Evolutionary conservation across 2,888 invertebrate species (phyloP), one percentile per base, ranked within the genome.

Genomic region (Standfussiana lucernea): DNA sequence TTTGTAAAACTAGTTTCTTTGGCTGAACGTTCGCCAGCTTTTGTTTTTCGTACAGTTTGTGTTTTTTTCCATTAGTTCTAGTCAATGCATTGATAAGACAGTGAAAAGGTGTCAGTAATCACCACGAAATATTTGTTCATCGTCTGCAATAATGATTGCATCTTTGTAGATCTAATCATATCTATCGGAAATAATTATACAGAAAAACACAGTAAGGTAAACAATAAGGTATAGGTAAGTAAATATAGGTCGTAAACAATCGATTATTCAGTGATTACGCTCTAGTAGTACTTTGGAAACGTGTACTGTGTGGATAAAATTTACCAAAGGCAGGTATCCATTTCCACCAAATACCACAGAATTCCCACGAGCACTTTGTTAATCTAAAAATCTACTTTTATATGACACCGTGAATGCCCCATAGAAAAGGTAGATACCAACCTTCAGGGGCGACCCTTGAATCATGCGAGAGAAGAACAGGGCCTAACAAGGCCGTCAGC

Each of bases 401-500:
- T 79, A 74, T 71, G 11, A 42, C 28, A 75, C 50, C 56, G 56
- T 68, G 69, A 81, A 75, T 86, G 72, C 72, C 24, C 45, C 61
- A 62, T 71, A 78, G 47, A 72, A 75, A 72, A 78, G 77, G 82
- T 91, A 78, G 77, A 82, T 91, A 96, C 96, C 35, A 71, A 80
- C 80, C 96, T 93, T 94, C 93, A 78, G 96, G 96, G 76, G 93
- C 91, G 66, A 96, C 93, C 89, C 92, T 93, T 56, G 95, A 93
- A 84, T 96, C 94, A 70, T 93, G 91, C 28, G 95, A 93, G 56
- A 96, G 93, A 47, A 96, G 91, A 77, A 95, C 81, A n/a, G 96
- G 96, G 21, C 96, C 96, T 79, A 96, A 88, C n/a, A 90, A 80
- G 3, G 95, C 95, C 13, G 96, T 96, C 40, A 96, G 91, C 13